These are phyloP conservation scores for Onthophagus sagittarius DNA, from an alignment of 2,888 invertebrate species.

Conservation along the genomic window DNA sequence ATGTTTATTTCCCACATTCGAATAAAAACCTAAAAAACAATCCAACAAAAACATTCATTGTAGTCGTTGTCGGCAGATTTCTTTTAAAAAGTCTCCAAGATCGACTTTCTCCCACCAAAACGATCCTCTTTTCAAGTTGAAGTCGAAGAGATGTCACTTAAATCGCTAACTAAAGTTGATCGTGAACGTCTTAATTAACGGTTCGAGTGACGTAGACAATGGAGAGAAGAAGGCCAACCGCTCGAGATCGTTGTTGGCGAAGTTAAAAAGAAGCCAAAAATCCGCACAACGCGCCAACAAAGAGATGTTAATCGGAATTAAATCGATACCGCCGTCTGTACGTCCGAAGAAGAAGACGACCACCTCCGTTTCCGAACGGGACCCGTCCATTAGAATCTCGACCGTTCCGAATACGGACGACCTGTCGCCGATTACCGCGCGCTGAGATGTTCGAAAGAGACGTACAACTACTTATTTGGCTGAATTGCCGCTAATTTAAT, in stretches of 20 bases:
- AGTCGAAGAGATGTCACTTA: conserved; percentile 3
- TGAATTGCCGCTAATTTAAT: conserved; percentile 26
- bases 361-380: conserved; percentile 1
- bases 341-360: neutral
- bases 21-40: too few species aligned
- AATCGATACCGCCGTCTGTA: neutral
- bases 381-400: conserved; percentile 9
- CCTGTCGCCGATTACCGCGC: conserved; percentile 27
- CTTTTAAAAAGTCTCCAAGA: neutral
- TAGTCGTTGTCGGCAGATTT: too few species aligned
- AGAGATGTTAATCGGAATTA: conserved; percentile 8
- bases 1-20: too few species aligned
- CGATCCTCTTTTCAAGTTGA: neutral
- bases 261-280: neutral
- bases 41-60: too few species aligned
- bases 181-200: conserved; percentile 11
- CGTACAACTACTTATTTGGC: conserved; percentile 21
- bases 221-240: neutral
- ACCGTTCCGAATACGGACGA: conserved; percentile 26
- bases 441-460: conserved; percentile 20
- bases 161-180: conserved; percentile 10
- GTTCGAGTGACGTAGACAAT: neutral
- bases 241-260: neutral
- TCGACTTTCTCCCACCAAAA: neutral
- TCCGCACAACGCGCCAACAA: neutral